A percentile compares a stretch with the other conserved stretches of the same genome.
phyloP scores from a whole-genome alignment of 2,888 invertebrate genomes.

The Coleophora deauratella region DNA sequence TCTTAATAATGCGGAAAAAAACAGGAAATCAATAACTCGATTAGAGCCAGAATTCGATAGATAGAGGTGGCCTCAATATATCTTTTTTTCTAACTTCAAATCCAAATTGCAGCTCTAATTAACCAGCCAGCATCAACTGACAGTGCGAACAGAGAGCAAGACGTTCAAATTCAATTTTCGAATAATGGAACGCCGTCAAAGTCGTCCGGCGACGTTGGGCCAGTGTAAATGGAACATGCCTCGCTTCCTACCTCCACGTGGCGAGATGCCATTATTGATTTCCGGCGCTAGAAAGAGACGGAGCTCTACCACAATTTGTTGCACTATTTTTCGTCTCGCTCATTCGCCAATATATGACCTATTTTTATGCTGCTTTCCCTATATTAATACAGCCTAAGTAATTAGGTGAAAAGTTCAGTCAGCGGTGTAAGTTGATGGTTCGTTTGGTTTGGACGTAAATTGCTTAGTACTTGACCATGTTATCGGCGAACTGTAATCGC shows the following conservation, averaged over 20 bases:
- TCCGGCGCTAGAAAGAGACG: conserved; percentile 63
- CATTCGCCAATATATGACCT: conserved; percentile 71
- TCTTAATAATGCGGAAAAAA: no score
- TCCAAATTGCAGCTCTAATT: conserved; percentile 30
- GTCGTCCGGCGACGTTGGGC: conserved; percentile 39
- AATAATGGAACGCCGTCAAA: conserved; percentile 31
- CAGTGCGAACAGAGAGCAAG: conserved; percentile 19
- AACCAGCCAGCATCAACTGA: conserved; percentile 9
- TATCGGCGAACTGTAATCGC: no score
- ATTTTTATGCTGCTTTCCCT: conserved; percentile 71
- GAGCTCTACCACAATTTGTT: conserved; percentile 66
- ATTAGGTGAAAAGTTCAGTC: conserved; percentile 63
- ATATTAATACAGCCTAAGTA: conserved; percentile 70
- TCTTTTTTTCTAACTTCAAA: background rate
- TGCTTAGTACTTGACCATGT: background rate
- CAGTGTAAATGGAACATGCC: conserved; percentile 59
- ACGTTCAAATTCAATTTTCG: conserved; percentile 41
- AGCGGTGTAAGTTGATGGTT: conserved; percentile 38
- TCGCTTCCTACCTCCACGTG: conserved; percentile 67
- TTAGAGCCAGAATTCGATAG: no score
- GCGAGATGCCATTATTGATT: conserved; percentile 71
- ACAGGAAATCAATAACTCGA: no score
- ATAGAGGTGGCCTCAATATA: no score
- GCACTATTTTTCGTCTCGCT: conserved; percentile 66
- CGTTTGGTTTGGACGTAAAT: conserved; percentile 13